A percentile compares a stretch with the other conserved stretches of the same genome.
These are phyloP conservation scores for Stegastes partitus DNA, from an alignment of 2,113 vertebrate genomes.

Conservation along the genomic window DNA sequence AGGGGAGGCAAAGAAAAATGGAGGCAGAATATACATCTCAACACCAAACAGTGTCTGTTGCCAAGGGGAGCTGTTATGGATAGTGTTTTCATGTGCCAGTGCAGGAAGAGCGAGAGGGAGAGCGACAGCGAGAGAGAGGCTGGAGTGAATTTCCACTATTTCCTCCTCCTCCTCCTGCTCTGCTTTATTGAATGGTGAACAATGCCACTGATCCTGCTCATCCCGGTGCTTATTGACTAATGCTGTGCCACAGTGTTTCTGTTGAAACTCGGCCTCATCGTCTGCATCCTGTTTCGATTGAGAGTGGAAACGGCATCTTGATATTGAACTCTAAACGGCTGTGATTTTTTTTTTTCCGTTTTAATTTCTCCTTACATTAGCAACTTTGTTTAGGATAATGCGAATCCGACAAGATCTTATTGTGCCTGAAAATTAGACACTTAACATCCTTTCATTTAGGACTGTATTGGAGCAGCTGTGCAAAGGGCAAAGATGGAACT, in stretches of 20 bases:
- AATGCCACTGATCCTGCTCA: slow-evolving; percentile 60
- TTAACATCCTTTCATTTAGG: not conserved
- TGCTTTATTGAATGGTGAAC: slow-evolving; percentile 61
- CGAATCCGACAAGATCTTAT: not conserved
- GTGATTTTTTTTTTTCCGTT: not conserved
- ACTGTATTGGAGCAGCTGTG: slow-evolving; percentile 15
- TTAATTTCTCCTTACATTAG: slow-evolving; percentile 15
- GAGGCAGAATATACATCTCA: slow-evolving; percentile 36
- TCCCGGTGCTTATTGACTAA: slow-evolving; percentile 67
- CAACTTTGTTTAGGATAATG: slow-evolving; percentile 6
- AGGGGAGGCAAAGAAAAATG: slow-evolving; percentile 41
- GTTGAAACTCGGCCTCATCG: slow-evolving; percentile 33
- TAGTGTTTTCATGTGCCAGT: slow-evolving; percentile 47
- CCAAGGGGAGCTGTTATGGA: slow-evolving; percentile 48
- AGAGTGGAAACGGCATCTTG: slow-evolving; percentile 9
- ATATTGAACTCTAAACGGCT: slow-evolving; percentile 30
- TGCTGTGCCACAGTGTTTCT: slow-evolving; percentile 33
- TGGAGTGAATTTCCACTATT: slow-evolving; percentile 51
- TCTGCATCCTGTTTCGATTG: slow-evolving; percentile 62
- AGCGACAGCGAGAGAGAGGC: slow-evolving; percentile 39
- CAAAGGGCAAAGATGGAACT: not conserved
- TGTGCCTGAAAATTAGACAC: slow-evolving; percentile 23
- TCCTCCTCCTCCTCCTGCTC: slow-evolving; percentile 30
- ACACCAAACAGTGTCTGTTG: slow-evolving; percentile 40
- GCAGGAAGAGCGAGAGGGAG: slow-evolving; percentile 25